A percentile compares a stretch with the other conserved stretches of the same genome.
phyloP scores from a whole-genome alignment of 2,888 invertebrate genomes.

The Ichneumoninae sp. region DNA sequence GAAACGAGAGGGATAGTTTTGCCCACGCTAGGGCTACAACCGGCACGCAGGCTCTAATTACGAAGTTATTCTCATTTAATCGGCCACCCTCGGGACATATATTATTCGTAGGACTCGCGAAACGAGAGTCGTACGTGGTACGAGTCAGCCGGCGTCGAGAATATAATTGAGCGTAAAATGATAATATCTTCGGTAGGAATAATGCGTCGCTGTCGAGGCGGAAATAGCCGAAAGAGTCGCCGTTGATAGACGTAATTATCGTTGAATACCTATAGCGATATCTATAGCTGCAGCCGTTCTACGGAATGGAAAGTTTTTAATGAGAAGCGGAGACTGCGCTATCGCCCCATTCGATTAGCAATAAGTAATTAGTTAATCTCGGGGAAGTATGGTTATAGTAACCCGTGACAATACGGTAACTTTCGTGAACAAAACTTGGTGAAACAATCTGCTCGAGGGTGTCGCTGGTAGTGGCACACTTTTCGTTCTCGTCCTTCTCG shows the following conservation, averaged over 20 bases:
- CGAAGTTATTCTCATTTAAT: conserved; percentile 56
- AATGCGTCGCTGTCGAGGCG: neutral
- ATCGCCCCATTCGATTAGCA: conserved; percentile 55
- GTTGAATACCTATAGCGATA: neutral
- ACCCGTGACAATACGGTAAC: conserved; percentile 22
- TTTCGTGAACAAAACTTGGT: conserved; percentile 53
- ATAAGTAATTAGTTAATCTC: conserved; percentile 61
- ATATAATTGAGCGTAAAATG: conserved; percentile 2
- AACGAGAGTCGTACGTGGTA: neutral
- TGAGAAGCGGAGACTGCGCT: conserved; percentile 25
- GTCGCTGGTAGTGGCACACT: conserved; percentile 29
- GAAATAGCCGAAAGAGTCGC: neutral
- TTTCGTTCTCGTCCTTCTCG: conserved; percentile 4
- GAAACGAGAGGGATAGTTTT: conserved; percentile 54
- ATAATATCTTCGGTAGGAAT: conserved; percentile 23
- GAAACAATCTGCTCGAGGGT: conserved; percentile 51
- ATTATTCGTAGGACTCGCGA: neutral
- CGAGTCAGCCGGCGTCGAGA: neutral
- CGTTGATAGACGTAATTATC: neutral
- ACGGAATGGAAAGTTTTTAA: conserved; percentile 44
- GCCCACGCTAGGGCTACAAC: neutral
- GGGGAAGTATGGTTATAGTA: conserved; percentile 18
- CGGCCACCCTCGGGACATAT: conserved; percentile 1
- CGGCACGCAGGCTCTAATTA: conserved; percentile 51
- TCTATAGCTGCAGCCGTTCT: conserved; percentile 4